A percentile compares a stretch with the other conserved stretches of the same genome.
Evolutionary conservation across 2,113 vertebrate genomes (phyloP).

Genomic region (Aleadryas rufinucha): DNA sequence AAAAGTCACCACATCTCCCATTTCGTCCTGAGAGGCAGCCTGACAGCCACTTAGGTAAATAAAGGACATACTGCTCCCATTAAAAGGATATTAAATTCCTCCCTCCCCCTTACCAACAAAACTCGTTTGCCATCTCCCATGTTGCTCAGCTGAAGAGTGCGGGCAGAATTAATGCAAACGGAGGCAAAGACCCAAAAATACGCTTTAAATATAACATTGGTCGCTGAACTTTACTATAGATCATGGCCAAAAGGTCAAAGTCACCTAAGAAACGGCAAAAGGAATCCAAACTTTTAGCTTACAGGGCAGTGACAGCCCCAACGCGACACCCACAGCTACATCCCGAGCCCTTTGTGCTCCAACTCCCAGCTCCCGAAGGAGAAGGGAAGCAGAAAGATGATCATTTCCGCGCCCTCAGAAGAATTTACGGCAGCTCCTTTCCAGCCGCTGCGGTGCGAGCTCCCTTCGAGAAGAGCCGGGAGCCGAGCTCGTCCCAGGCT

Average conservation of each 20-base stretch:
- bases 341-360: fast-evolving
- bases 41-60: not conserved
- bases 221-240: fast-evolving
- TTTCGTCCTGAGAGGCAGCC: not conserved
- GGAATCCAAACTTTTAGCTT: fast-evolving
- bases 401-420: fast-evolving
- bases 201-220: not conserved
- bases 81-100: not conserved
- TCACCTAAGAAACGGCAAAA: not conserved
- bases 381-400: not conserved
- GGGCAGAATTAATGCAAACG: fast-evolving
- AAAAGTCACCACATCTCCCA: not conserved
- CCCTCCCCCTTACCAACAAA: not conserved
- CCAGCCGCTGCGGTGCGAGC: not conserved
- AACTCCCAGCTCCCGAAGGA: fast-evolving
- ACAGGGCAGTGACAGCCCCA: not conserved
- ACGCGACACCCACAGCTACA: fast-evolving
- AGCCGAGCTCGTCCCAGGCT: fast-evolving
- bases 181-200: fast-evolving
- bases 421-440: too few species aligned
- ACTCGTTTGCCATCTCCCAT: not conserved
- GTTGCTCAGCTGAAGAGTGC: not conserved
- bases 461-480: too few species aligned
- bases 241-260: not conserved
- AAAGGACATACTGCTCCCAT: not conserved